Base-by-base conservation (phyloP, 1,140 invertebrate species). In the Nixonia krombeini region DNA sequence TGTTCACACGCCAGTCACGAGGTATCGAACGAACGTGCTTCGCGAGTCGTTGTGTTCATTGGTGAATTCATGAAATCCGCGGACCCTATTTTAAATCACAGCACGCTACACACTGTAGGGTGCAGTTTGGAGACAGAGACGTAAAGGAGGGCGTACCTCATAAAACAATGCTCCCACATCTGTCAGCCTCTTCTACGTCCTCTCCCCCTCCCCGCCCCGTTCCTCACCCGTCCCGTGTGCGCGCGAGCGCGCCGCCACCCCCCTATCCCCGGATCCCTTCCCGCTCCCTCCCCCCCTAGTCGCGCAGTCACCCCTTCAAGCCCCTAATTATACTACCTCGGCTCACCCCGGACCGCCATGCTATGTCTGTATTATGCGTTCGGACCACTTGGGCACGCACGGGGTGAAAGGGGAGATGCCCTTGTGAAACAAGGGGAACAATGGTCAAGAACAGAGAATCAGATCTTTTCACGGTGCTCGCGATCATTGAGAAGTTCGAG, bases 121-220 rank as follows among this genome's bases (percentile, higher is more conserved):
- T 57, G 56, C 62, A 57, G 66, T 25, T 47, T 10, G 57, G 52
- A 72, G 65, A 69, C 53, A 65, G 53, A 64, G 65, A 56, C 38
- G 67, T 33, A 63, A 67, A 63, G 73, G 49, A 58, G 64, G 59
- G 74, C 72, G 77, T 75, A 75, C 76, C 77, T 76, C 79, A 78
- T 84, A 85, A 85, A 85, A 85, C 84, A 85, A 85, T 85, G 84
- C 82, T 85, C 84, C 84, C 84, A 85, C 84, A 84, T 85, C 84
- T 85, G 84, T 85, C 84, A 83, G 84, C 78, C 84, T 85, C 82
- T 85, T 85, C 77, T 83, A 75, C 78, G 75, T 80, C 70, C 73
- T 78, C 70, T 73, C 70, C 72, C 71, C 44, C 59, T 37, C 45
- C 64, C 56, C 53, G n/a, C n/a, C n/a, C n/a, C n/a, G n/a, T n/a